Evolutionary conservation across 2,888 invertebrate genomes (phyloP).

Genomic region (Uloborus plumipes): DNA sequence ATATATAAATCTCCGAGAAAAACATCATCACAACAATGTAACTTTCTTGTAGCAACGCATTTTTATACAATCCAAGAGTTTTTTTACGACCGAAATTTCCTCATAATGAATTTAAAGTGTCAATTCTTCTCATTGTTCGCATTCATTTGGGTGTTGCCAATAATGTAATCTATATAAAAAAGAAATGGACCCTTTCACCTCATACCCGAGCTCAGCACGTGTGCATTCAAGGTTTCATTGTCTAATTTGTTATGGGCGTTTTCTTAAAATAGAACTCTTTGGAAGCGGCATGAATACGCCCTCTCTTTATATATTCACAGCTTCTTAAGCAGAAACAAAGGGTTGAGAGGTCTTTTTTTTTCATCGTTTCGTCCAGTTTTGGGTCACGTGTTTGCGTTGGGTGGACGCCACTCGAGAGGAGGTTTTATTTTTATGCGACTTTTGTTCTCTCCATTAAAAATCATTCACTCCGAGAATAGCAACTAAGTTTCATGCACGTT

Average conservation of each 20-base stretch:
- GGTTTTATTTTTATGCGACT: too few species aligned
- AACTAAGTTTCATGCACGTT: too few species aligned
- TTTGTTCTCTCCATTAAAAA: too few species aligned
- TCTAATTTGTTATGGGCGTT: conserved; percentile 55
- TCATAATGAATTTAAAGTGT: not conserved
- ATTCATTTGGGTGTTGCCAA: conserved; percentile 37
- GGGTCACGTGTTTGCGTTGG: conserved; percentile 53
- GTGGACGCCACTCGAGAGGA: conserved; percentile 21
- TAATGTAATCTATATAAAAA: conserved; percentile 28
- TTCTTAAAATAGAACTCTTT: conserved; percentile 50
- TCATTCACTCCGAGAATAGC: too few species aligned
- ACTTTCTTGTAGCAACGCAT: too few species aligned
- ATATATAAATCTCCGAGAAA: too few species aligned
- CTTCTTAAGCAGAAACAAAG: conserved; percentile 49
- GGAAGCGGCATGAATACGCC: conserved; percentile 49
- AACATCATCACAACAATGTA: too few species aligned
- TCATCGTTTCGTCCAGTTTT: conserved; percentile 51
- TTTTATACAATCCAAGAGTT: too few species aligned
- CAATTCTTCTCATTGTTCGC: not conserved
- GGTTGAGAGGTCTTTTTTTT: conserved; percentile 23
- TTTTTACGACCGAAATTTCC: not conserved
- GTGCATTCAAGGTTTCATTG: conserved; percentile 42
- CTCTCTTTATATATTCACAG: conserved; percentile 50
- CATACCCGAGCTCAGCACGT: conserved; percentile 6
- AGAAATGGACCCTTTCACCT: conserved; percentile 59